Evolutionary conservation across 1,140 invertebrate genomes (phyloP).

Genomic region (Habropoda laboriosa): DNA sequence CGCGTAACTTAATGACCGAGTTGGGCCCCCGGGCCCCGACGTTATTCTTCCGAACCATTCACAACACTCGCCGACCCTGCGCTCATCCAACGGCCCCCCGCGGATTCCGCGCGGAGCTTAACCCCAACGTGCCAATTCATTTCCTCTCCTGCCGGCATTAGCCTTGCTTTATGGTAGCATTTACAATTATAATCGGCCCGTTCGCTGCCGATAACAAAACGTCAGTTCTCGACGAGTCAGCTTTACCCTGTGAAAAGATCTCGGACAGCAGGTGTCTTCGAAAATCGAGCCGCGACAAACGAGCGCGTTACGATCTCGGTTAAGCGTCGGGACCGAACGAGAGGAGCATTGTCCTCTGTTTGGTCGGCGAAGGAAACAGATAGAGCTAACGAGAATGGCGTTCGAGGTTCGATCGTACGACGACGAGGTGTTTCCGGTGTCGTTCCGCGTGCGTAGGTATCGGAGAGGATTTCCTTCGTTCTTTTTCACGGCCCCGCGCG

Average conservation of each 20-base stretch:
- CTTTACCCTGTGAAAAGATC: slow-evolving; percentile 61
- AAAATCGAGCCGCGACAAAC: slow-evolving; percentile 56
- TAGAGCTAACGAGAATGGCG: no score
- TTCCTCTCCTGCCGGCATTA: slow-evolving; percentile 60
- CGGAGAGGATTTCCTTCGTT: background rate
- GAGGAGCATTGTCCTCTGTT: no score
- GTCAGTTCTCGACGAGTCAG: slow-evolving; percentile 18
- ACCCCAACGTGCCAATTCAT: slow-evolving; percentile 69
- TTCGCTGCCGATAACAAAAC: slow-evolving; percentile 58
- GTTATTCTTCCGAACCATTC: slow-evolving; percentile 72
- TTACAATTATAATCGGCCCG: slow-evolving; percentile 78
- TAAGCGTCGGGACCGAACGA: no score
- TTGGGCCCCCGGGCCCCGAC: slow-evolving; percentile 51
- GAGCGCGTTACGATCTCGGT: no score
- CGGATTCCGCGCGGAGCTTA: slow-evolving; percentile 67
- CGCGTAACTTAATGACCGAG: slow-evolving; percentile 75
- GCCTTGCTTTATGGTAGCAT: slow-evolving; percentile 77
- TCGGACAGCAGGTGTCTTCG: slow-evolving; percentile 67
- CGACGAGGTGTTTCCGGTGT: no score
- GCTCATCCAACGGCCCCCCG: slow-evolving; percentile 68
- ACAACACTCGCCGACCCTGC: slow-evolving; percentile 66
- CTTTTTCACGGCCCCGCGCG: background rate
- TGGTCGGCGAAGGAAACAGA: no score
- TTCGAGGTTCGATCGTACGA: no score
- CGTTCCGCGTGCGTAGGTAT: no score